Evolutionary conservation across 2,888 invertebrate genomes (phyloP).

Genomic region (Polydrusus pterygomalis): DNA sequence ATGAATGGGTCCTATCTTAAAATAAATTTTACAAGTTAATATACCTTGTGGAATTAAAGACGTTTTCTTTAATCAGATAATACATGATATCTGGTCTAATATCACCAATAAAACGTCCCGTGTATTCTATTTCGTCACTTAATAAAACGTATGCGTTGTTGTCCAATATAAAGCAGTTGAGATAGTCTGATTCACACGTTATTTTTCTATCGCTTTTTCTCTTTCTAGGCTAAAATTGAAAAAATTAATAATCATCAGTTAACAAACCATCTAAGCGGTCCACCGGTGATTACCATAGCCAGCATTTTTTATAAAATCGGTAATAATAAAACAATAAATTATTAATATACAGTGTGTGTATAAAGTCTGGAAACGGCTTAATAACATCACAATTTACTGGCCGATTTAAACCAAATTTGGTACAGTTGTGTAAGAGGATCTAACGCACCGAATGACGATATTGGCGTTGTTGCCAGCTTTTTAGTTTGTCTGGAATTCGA

Average conservation of each 20-base stretch:
- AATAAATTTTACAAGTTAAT: background rate
- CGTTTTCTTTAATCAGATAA: conserved; percentile 81
- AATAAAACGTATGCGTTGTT: conserved; percentile 91
- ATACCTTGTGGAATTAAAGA: conserved; percentile 79
- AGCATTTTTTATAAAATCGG: too few relatives aligned
- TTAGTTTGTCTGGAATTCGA: too few relatives aligned
- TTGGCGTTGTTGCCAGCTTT: too few relatives aligned
- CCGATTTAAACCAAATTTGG: too few relatives aligned
- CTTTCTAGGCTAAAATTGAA: conserved; percentile 29
- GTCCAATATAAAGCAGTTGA: conserved; percentile 90
- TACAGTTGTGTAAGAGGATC: too few relatives aligned
- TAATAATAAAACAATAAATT: too few relatives aligned
- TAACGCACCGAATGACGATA: too few relatives aligned
- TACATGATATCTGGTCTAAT: conserved; percentile 82
- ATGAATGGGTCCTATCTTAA: too few relatives aligned
- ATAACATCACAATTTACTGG: too few relatives aligned
- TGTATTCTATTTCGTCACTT: conserved; percentile 78
- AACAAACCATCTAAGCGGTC: background rate
- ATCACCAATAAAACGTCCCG: conserved; percentile 87
- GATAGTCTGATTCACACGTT: conserved; percentile 77
- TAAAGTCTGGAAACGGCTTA: too few relatives aligned
- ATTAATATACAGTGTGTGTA: too few relatives aligned
- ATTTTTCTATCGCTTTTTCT: conserved; percentile 49
- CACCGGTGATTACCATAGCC: too few relatives aligned
- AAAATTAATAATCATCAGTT: background rate